Percentiles rank a stretch among this genome's conserved stretches.
These are phyloP conservation scores for Nowickia ferox DNA, from an alignment of 2,888 invertebrate genomes.

Conservation along the genomic window DNA sequence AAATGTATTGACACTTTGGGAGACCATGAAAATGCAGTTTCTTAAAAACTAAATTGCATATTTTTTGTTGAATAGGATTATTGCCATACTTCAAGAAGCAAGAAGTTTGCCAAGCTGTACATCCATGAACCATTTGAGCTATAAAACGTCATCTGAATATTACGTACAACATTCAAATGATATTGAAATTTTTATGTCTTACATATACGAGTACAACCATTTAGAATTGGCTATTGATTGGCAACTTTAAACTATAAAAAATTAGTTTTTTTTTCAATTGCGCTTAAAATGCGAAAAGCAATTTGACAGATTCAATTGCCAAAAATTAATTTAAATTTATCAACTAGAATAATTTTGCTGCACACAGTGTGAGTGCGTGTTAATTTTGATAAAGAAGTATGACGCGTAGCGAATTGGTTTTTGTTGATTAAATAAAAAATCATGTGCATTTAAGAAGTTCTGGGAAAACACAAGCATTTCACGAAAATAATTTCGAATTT, in stretches of 20 bases:
- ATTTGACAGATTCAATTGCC: constrained; percentile 62
- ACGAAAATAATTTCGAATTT: neutral
- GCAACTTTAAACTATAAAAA: neutral
- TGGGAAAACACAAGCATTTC: neutral
- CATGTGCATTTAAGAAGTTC: neutral
- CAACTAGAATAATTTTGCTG: neutral
- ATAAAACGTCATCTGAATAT: too few species aligned
- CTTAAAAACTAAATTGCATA: too few species aligned
- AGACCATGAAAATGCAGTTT: too few species aligned
- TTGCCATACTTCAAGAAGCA: too few species aligned
- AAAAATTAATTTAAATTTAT: constrained; percentile 60
- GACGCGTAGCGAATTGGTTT: neutral
- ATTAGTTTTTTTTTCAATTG: neutral
- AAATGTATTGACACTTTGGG: too few species aligned
- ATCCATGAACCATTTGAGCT: too few species aligned
- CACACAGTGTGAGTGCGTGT: neutral
- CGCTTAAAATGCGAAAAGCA: neutral
- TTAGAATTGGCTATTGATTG: neutral
- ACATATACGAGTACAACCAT: too few species aligned
- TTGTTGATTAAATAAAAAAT: neutral
- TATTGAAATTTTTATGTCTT: too few species aligned
- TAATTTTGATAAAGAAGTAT: neutral
- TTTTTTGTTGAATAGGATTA: too few species aligned
- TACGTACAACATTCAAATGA: too few species aligned
- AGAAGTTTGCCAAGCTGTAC: too few species aligned